Conservation (phyloP, 2,113 vertebrate species). For the Mobula hypostoma region DNA sequence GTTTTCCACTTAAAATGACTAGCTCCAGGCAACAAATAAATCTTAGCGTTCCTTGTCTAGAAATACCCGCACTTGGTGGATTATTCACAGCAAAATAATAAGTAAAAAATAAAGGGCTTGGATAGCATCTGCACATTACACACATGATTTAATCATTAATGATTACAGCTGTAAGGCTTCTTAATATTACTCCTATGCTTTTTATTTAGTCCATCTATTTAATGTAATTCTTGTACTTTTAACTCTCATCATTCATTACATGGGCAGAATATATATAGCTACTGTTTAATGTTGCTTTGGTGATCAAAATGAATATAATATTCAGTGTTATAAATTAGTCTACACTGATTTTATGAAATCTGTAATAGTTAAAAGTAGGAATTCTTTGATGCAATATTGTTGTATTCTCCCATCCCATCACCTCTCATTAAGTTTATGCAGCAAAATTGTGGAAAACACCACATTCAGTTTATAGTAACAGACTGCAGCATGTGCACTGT, state of each 20-base stretch:
- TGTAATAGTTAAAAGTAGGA: neutral
- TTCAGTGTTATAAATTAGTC: neutral
- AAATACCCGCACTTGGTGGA: slow-evolving; percentile 28
- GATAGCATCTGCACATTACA: neutral
- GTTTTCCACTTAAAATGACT: slow-evolving; percentile 35
- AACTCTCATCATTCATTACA: slow-evolving; percentile 4
- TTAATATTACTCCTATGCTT: slow-evolving; percentile 4
- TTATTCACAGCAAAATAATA: slow-evolving; percentile 22
- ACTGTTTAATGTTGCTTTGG: neutral
- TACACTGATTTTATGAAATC: neutral
- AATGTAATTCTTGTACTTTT: neutral
- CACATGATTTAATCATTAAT: neutral
- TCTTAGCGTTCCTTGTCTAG: slow-evolving; percentile 12
- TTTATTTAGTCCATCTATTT: slow-evolving; percentile 22
- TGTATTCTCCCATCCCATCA: neutral
- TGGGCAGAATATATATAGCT: neutral
- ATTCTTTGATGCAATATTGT: neutral
- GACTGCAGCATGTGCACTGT: neutral
- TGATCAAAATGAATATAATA: slow-evolving; percentile 6
- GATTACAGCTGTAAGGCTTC: slow-evolving; percentile 29
- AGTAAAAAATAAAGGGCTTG: neutral
- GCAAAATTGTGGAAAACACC: neutral
- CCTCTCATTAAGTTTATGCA: neutral
- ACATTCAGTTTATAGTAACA: neutral
- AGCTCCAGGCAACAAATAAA: slow-evolving; percentile 33